These are phyloP conservation scores for Odontomyia ornata DNA, from an alignment of 2,888 invertebrate genomes.

Conservation along the genomic window DNA sequence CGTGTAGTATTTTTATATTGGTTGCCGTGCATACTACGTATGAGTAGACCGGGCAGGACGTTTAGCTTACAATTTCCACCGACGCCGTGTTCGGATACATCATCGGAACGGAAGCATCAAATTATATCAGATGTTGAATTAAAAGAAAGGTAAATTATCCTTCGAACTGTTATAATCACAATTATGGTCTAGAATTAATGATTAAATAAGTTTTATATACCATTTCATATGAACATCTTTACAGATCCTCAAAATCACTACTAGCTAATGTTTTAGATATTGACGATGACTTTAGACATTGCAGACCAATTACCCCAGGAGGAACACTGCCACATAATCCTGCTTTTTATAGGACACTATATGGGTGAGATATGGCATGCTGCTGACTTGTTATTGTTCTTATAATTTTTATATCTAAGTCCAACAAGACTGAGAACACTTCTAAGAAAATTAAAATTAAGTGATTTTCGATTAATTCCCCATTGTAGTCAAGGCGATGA, in stretches of 20 bases:
- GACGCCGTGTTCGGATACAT: constrained; percentile 68
- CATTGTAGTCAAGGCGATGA: constrained; percentile 62
- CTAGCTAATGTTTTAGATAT: constrained; percentile 96
- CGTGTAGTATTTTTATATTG: constrained; percentile 93
- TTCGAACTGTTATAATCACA: too few species aligned
- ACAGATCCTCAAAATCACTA: constrained; percentile 88
- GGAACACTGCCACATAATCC: constrained; percentile 69
- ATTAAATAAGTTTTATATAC: not conserved
- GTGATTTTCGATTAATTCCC: constrained; percentile 47
- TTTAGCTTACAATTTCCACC: constrained; percentile 65
- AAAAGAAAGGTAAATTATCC: constrained; percentile 74
- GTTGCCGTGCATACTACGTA: constrained; percentile 96
- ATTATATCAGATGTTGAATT: constrained; percentile 87
- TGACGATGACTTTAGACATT: constrained; percentile 92
- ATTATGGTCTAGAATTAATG: constrained; percentile 1
- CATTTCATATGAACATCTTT: not conserved
- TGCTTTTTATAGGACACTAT: constrained; percentile 77
- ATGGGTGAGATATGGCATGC: constrained; percentile 68
- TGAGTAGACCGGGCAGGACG: constrained; percentile 79
- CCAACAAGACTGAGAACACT: not conserved
- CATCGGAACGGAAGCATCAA: constrained; percentile 73
- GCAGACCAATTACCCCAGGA: constrained; percentile 74
- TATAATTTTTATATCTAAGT: not conserved
- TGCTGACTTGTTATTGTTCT: not conserved
- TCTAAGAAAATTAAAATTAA: not conserved